Percentiles rank a stretch among this genome's conserved stretches.
These are phyloP conservation scores for Troides helena DNA, from an alignment of 2,888 invertebrate species.

Conservation along the genomic window DNA sequence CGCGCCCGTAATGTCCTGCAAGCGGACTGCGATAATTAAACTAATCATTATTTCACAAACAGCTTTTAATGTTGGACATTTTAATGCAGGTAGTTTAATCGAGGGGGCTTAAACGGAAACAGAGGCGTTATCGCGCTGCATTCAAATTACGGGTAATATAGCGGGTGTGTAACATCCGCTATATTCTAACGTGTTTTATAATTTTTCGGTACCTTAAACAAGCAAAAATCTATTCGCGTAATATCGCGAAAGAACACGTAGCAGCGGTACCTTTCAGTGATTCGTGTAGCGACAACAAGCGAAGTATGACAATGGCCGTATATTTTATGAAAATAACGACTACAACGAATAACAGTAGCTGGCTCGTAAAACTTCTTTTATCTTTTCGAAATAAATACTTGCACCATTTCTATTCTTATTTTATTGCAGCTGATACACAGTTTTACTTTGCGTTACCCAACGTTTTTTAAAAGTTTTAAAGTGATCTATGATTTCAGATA, in stretches of 20 bases:
- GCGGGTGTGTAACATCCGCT: background rate
- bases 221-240: constrained; percentile 4
- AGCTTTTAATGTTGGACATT: constrained; percentile 35
- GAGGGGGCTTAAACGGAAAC: background rate
- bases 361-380: constrained; percentile 31
- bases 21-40: constrained; percentile 46
- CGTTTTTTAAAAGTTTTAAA: background rate
- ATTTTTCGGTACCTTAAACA: no score
- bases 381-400: constrained; percentile 26
- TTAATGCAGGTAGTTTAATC: constrained; percentile 16
- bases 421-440: constrained; percentile 17
- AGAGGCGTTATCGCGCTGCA: background rate
- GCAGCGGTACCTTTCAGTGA: constrained; percentile 15
- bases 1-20: constrained; percentile 41
- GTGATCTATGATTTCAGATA: background rate
- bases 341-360: constrained; percentile 34
- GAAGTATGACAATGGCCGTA: constrained; percentile 48
- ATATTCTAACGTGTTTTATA: background rate
- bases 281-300: constrained; percentile 53
- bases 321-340: constrained; percentile 53
- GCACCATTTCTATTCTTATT: constrained; percentile 22
- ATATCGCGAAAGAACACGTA: constrained; percentile 17
- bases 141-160: background rate
- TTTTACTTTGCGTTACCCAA: background rate
- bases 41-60: constrained; percentile 55